These are phyloP conservation scores for Ecliptopera silaceata DNA, from an alignment of 2,888 invertebrate genomes.

Conservation along the genomic window DNA sequence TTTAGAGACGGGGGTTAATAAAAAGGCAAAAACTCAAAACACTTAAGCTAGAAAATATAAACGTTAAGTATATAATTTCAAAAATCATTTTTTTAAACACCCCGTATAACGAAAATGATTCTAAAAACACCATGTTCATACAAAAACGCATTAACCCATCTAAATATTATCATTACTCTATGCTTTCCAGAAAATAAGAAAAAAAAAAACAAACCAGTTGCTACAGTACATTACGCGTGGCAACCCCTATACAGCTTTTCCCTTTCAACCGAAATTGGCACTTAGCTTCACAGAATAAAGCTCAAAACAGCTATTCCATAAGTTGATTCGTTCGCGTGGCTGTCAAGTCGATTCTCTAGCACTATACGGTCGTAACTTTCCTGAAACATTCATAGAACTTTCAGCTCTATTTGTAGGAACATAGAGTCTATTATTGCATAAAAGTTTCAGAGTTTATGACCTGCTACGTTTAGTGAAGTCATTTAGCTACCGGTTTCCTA, in stretches of 20 bases:
- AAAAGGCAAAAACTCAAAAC: too few relatives aligned
- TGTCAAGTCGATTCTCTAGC: constrained; percentile 37
- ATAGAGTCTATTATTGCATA: constrained; percentile 36
- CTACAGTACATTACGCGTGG: constrained; percentile 62
- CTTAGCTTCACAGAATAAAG: constrained; percentile 47
- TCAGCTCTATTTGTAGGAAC: constrained; percentile 27
- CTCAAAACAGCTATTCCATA: constrained; percentile 46
- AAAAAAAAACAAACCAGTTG: constrained; percentile 49
- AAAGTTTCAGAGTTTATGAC: constrained; percentile 44
- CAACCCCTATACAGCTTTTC: constrained; percentile 45
- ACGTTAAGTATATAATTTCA: too few relatives aligned
- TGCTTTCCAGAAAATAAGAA: constrained; percentile 42
- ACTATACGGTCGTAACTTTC: constrained; percentile 36
- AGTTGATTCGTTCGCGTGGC: constrained; percentile 51
- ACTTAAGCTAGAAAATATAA: too few relatives aligned
- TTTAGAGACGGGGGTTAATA: too few relatives aligned
- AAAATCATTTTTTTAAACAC: too few relatives aligned
- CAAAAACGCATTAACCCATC: background rate
- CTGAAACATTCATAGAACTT: constrained; percentile 26
- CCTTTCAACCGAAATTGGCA: constrained; percentile 49
- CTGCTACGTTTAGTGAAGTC: constrained; percentile 54
- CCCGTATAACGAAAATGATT: too few relatives aligned
- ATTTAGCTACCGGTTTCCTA: constrained; percentile 57
- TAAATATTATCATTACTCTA: constrained; percentile 10
- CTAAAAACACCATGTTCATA: constrained; percentile 1